Evolutionary conservation across 2,113 vertebrate genomes (phyloP).

Genomic region (Siniperca chuatsi): DNA sequence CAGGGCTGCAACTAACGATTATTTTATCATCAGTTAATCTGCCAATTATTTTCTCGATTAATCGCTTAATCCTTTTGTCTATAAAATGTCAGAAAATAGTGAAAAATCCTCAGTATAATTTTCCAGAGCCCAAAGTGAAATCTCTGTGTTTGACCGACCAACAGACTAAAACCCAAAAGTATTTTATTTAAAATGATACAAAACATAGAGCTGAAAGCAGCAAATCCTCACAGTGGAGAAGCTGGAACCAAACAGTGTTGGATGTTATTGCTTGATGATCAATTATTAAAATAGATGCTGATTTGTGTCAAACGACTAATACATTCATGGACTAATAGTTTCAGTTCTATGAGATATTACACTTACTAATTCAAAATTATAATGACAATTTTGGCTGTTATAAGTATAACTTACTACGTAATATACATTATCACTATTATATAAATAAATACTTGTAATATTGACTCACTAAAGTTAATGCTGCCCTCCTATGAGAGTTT

Average conservation of each 20-base stretch:
- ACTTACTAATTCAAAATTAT: background rate
- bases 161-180: background rate
- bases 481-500: background rate
- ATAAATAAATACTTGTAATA: background rate
- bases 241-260: too few species aligned
- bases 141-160: background rate
- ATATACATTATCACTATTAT: background rate
- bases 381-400: background rate
- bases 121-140: background rate
- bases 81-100: too few species aligned
- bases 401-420: too few species aligned
- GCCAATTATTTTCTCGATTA: too few species aligned
- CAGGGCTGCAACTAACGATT: too few species aligned
- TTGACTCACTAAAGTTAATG: background rate
- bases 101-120: too few species aligned
- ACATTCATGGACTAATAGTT: background rate
- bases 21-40: too few species aligned
- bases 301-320: background rate
- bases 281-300: background rate
- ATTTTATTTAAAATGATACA: background rate
- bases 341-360: too few species aligned
- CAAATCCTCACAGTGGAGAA: background rate
- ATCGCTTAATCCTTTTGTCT: too few species aligned
- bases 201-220: background rate
- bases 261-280: background rate